Evolutionary conservation across 2,888 invertebrate species (phyloP), one percentile per base, ranked within the genome.

Genomic region (Nemoura dubitans): DNA sequence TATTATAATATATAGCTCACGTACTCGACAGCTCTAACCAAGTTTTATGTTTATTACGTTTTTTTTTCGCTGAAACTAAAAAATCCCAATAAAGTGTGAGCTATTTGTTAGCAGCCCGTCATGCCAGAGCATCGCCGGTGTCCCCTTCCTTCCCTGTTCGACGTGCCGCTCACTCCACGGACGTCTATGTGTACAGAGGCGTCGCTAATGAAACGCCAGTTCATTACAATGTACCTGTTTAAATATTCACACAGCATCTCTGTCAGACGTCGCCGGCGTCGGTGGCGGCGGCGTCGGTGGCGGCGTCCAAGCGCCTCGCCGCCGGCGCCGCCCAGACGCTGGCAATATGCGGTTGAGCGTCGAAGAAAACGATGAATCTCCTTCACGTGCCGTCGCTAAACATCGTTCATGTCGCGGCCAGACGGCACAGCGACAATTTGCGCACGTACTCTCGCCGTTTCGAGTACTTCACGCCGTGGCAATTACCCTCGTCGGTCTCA

Each of bases 181-280:
- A 21, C 59, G 59, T 59, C 59, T 59, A 21, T 59, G 59, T 59
- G 59, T 59, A 59, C 3, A 59, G 59, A 59, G 59, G 59, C 59
- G 59, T 21, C 59, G 59, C 59, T 59, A 59, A 59, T 59, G 59
- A 59, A 59, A 59, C 59, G 59, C 59, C 59, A 59, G 59, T 59
- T 59, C 59, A 59, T 59, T 59, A 59, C 59, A 59, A 59, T 59
- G 59, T 59, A 59, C 59, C 59, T 59, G 59, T 59, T 59, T 59
- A 59, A 59, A 59, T 59, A 59, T 59, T 59, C 59, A 59, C 59
- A 59, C 59, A 59, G 59, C 59, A 59, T 59, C 59, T 10, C 59
- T 59, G 59, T 59, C 59, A 59, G 16, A 7, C 59, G 59, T 21
- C 59, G 59, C 10, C 36, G 36, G 36, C 36, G 36, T 36, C 36